Evolutionary conservation across 2,113 vertebrate species (phyloP).

Genomic region (Gymnarchus niloticus): DNA sequence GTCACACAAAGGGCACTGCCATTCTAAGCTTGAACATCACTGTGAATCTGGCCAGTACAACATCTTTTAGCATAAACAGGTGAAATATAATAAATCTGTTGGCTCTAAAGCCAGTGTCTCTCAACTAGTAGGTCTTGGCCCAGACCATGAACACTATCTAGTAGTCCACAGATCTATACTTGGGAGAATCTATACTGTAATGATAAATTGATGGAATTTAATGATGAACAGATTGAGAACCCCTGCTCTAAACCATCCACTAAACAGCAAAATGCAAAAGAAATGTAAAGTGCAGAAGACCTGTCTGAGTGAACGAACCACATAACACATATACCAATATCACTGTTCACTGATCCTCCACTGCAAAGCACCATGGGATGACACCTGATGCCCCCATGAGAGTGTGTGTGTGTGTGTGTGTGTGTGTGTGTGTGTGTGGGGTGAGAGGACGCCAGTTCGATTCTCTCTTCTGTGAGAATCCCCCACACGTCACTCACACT

Average conservation of each 20-base stretch:
- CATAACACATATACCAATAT: neutral
- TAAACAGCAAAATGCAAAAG: neutral
- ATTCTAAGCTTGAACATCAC: neutral
- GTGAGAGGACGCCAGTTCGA: neutral
- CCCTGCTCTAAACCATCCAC: neutral
- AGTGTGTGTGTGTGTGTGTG: neutral
- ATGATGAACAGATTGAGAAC: too few relatives aligned
- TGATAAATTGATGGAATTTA: too few relatives aligned
- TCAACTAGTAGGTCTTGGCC: too few relatives aligned
- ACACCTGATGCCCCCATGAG: neutral
- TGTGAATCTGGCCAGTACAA: neutral
- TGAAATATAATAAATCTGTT: too few relatives aligned
- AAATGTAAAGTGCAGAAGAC: neutral
- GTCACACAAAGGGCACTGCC: neutral
- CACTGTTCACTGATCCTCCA: neutral
- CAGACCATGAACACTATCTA: too few relatives aligned
- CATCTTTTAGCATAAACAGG: neutral
- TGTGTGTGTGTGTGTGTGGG: neutral
- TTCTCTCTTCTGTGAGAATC: constrained; percentile 12
- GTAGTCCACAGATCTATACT: too few relatives aligned
- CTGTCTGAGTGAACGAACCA: neutral
- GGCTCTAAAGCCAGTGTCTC: too few relatives aligned
- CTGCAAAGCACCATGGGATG: neutral
- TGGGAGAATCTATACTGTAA: too few relatives aligned
- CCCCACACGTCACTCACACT: constrained; percentile 10